These are phyloP conservation scores for Cherax quadricarinatus DNA, from an alignment of 1,140 invertebrate species.

Conservation along the genomic window DNA sequence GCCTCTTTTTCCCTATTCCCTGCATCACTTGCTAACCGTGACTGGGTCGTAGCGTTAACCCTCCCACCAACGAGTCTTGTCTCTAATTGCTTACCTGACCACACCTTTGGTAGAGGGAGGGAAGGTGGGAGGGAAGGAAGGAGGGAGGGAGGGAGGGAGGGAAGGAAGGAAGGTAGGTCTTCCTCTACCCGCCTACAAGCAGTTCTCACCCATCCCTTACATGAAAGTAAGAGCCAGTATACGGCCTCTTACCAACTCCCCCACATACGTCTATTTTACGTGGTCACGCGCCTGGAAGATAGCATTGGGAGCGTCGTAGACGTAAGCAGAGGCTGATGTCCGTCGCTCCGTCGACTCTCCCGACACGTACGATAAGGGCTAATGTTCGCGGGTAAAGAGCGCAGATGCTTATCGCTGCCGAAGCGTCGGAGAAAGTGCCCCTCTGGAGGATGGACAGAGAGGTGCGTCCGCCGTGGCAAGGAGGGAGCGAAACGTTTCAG, in stretches of 20 bases:
- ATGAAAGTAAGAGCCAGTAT: neutral
- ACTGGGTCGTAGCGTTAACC: slow-evolving; percentile 6
- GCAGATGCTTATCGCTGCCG: slow-evolving; percentile 1
- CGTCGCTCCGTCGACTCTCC: neutral
- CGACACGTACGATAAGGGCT: neutral
- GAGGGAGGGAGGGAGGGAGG: neutral
- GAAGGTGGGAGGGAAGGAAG: too few relatives aligned
- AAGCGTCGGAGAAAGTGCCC: neutral
- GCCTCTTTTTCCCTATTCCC: too few relatives aligned
- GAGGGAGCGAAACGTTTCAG: neutral
- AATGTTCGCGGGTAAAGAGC: neutral
- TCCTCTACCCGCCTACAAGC: neutral
- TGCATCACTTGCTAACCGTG: neutral
- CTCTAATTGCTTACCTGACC: slow-evolving; percentile 42
- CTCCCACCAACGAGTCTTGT: slow-evolving; percentile 6
- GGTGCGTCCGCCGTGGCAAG: neutral
- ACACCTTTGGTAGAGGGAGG: slow-evolving; percentile 2
- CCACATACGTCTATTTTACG: slow-evolving; percentile 9
- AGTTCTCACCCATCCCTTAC: neutral
- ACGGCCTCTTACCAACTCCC: neutral
- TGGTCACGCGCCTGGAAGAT: slow-evolving; percentile 14
- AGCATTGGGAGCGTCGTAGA: neutral
- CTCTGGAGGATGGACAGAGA: neutral
- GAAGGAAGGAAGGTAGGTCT: too few relatives aligned
- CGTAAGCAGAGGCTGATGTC: neutral